Evolutionary conservation across 2,113 vertebrate genomes (phyloP), one percentile per base, ranked within the genome.

Genomic region (Prunella himalayana): DNA sequence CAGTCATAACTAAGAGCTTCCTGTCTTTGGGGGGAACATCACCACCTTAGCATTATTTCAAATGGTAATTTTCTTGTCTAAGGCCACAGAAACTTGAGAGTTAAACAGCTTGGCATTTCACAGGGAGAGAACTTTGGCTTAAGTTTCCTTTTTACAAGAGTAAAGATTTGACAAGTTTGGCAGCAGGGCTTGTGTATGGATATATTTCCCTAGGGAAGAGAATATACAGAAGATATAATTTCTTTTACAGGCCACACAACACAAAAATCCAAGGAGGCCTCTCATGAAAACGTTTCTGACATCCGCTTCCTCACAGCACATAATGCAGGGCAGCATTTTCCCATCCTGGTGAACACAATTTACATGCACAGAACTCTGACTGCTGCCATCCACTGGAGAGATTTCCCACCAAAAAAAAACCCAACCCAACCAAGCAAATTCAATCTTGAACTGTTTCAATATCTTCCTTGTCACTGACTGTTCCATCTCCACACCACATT

Each of bases 131-230:
- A 64, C 85, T 89, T 96, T 94, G 85, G 90, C 94, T 95, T 96
- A 91, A 95, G 92, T 84, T 97, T 96, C 95, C 82, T 86, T 94
- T 96, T 96, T 97, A 96, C 54, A 95, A 94, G 96, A 96, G 75
- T 83, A 95, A 93, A 96, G 94, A 96, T 97, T 97, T 96, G 97
- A 95, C 85, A 97, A 94, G 95, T 92, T 97, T 97, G 97, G 97
- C 96, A 97, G 95, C 63, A 75, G 68, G 94, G 87, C 41, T 70
- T 50, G 78, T 78, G 56, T 96, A 96, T 30, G 80, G 96, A 95
- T 89, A 93, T 92, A 91, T 95, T 80, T 96, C 97, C 93, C 90
- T 30, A 33, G 93, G 93, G 97, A 85, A 85, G 47, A 54, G 50
- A 96, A 94, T 85, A 80, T 69, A 82, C 92, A 96, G 91, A 95